Conservation (phyloP, 2,888 invertebrate species). For the Caenorhabditis zanzibari region DNA sequence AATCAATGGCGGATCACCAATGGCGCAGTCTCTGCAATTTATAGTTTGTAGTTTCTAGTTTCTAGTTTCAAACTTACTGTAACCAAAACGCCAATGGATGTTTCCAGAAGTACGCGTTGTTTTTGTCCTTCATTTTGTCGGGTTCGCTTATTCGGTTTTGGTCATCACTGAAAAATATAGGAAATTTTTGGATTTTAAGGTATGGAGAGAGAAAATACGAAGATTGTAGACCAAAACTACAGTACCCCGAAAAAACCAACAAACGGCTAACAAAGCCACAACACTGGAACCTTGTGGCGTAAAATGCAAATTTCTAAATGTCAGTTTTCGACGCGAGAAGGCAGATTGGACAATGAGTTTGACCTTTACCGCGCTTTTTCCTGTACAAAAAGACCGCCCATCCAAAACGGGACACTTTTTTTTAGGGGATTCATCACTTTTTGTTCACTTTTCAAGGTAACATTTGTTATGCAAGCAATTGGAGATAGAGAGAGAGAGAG, state of each 20-base stretch:
- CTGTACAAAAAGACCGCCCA: neutral
- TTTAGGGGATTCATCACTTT: neutral
- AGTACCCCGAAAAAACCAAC: too few relatives aligned
- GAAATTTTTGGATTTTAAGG: neutral
- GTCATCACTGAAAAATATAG: constrained; percentile 18
- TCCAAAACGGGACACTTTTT: constrained; percentile 30
- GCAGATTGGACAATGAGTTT: constrained; percentile 21
- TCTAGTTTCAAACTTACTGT: constrained; percentile 7
- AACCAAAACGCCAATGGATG: constrained; percentile 57
- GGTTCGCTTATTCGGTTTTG: constrained; percentile 20
- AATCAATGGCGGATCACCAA: constrained; percentile 11
- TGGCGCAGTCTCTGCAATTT: constrained; percentile 26
- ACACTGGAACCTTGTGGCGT: neutral
- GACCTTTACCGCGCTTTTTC: constrained; percentile 19
- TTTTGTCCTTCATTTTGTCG: constrained; percentile 27
- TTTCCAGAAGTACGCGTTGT: constrained; percentile 30
- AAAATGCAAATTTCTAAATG: constrained; percentile 7
- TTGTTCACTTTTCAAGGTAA: constrained; percentile 35
- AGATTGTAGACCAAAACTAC: neutral
- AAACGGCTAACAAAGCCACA: too few relatives aligned
- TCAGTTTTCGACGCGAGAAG: neutral
- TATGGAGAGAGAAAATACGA: neutral
- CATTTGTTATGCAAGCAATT: constrained; percentile 32
- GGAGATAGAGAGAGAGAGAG: too few relatives aligned
- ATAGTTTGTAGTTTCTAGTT: neutral